Conservation (phyloP, 2,113 vertebrate genomes). For the Platanista minor region DNA sequence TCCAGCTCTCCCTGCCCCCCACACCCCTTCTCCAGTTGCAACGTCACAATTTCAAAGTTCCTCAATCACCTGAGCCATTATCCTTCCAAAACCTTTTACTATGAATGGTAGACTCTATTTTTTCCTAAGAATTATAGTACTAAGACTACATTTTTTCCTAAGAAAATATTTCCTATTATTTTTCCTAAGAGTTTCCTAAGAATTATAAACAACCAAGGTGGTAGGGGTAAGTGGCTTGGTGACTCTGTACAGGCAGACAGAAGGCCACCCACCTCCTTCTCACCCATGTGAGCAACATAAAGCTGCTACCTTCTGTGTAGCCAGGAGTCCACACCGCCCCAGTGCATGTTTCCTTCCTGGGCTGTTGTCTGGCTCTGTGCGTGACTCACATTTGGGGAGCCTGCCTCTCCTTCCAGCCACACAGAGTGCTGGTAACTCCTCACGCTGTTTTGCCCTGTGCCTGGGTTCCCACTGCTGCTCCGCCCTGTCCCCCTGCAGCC, state of each 20-base stretch:
- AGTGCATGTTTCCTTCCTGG: background rate
- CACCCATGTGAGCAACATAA: fast-evolving
- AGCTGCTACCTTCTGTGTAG: background rate
- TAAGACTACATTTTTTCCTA: too few relatives aligned
- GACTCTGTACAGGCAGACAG: background rate
- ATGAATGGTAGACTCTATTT: background rate
- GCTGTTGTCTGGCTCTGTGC: background rate
- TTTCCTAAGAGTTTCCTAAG: background rate
- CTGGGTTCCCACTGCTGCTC: background rate
- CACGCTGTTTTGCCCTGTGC: background rate
- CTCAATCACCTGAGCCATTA: background rate
- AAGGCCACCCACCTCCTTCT: background rate
- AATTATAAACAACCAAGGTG: background rate
- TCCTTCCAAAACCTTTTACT: background rate
- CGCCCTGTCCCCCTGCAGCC: background rate
- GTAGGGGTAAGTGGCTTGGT: too few relatives aligned
- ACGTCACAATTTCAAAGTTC: background rate
- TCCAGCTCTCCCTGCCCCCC: background rate
- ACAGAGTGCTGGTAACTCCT: background rate
- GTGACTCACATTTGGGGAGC: fast-evolving
- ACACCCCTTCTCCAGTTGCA: background rate
- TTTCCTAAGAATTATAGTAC: background rate
- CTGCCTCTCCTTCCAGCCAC: background rate
- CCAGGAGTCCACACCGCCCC: background rate
- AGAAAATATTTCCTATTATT: too few relatives aligned